phyloP scores from a whole-genome alignment of 2,797 vertebrate genomes.

The Pempheris klunzingeri region DNA sequence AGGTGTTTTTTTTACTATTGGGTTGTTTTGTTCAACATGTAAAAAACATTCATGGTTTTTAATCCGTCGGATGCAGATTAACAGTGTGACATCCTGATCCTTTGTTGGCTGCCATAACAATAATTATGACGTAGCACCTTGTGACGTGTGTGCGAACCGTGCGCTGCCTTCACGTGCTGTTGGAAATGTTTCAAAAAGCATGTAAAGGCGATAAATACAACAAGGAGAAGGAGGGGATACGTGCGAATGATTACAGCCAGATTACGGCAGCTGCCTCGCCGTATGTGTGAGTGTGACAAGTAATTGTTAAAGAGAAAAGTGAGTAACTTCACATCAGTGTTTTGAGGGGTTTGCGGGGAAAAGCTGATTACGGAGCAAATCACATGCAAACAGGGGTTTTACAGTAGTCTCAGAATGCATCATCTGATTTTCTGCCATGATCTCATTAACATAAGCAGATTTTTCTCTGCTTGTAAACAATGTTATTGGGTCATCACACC shows the following conservation, averaged over 20 bases:
- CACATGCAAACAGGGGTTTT: slow-evolving; percentile 45
- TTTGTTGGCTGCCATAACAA: slow-evolving; percentile 72
- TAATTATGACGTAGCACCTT: slow-evolving; percentile 66
- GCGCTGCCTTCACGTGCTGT: slow-evolving; percentile 52
- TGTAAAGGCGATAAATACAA: not conserved
- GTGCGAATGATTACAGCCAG: not conserved
- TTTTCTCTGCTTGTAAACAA: slow-evolving; percentile 34
- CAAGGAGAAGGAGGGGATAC: not conserved
- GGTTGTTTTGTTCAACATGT: slow-evolving; percentile 7
- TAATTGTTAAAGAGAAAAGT: not conserved
- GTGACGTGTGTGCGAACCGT: slow-evolving; percentile 60
- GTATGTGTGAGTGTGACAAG: not conserved
- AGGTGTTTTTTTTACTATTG: not conserved
- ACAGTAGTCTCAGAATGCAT: slow-evolving; percentile 41
- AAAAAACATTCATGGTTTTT: slow-evolving; percentile 16
- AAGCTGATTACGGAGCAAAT: slow-evolving; percentile 56
- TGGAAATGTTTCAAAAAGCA: slow-evolving; percentile 7
- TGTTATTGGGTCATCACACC: slow-evolving; percentile 1
- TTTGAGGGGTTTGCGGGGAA: slow-evolving; percentile 10
- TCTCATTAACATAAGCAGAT: slow-evolving; percentile 53
- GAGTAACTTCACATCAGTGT: slow-evolving; percentile 24
- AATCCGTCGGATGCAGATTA: slow-evolving; percentile 47
- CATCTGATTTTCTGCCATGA: slow-evolving; percentile 49
- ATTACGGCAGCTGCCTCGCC: not conserved
- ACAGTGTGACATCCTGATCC: slow-evolving; percentile 50